A percentile compares a stretch with the other conserved stretches of the same genome.
Evolutionary conservation across 2,113 vertebrate species (phyloP).

Genomic region (Hippocampus mohnikei): DNA sequence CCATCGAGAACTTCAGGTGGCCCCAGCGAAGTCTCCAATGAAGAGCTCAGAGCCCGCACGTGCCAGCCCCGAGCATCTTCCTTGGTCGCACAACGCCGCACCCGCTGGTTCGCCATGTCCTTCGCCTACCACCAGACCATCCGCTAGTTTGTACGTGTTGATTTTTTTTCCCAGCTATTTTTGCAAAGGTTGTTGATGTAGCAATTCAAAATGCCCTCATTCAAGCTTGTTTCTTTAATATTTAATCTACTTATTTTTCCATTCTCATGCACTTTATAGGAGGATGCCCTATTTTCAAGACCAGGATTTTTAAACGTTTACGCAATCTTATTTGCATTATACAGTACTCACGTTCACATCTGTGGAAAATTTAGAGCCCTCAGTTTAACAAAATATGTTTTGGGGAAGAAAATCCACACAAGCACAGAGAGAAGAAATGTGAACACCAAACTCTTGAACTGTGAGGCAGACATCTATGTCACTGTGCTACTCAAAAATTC

Average conservation of each 20-base stretch:
- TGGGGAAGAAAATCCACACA: neutral
- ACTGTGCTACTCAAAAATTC: neutral
- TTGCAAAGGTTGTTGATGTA: neutral
- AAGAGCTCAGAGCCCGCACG: no score
- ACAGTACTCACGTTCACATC: neutral
- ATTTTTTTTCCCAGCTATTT: neutral
- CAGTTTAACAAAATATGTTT: neutral
- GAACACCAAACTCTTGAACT: neutral
- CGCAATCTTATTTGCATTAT: neutral
- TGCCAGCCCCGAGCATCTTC: no score
- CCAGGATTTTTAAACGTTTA: neutral
- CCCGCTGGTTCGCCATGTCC: no score
- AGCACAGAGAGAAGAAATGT: neutral
- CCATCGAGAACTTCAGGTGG: no score
- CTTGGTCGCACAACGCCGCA: no score
- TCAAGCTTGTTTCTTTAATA: neutral
- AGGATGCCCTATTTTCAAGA: neutral
- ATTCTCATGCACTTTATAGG: neutral
- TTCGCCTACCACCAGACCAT: no score
- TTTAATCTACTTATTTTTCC: neutral
- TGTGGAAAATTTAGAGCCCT: neutral
- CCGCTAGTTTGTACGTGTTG: neutral
- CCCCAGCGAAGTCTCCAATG: no score
- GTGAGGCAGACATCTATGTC: no score
- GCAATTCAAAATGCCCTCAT: neutral